phyloP scores from a whole-genome alignment of 2,888 invertebrate species.

The Xiphydria camelus region DNA sequence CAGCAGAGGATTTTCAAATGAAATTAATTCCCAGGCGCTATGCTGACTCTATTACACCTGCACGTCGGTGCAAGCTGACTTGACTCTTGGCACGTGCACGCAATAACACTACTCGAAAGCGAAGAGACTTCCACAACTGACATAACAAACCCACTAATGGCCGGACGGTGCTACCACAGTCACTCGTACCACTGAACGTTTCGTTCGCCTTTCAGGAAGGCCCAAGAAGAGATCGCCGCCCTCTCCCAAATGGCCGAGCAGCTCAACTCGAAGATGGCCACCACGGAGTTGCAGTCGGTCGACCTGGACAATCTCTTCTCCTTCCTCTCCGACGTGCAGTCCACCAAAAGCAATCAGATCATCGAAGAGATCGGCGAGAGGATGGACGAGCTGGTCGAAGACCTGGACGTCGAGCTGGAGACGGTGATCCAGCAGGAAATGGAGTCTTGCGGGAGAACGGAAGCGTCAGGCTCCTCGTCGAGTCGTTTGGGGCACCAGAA shows the following conservation, averaged over 20 bases:
- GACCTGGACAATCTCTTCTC: constrained; percentile 89
- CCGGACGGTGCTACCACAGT: no score
- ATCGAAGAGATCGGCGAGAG: constrained; percentile 84
- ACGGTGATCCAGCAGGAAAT: constrained; percentile 68
- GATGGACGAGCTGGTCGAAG: constrained; percentile 81
- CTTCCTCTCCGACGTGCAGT: constrained; percentile 79
- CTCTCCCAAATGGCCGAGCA: constrained; percentile 76
- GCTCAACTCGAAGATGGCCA: constrained; percentile 65
- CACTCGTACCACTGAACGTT: no score
- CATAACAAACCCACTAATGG: no score
- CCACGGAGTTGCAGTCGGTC: constrained; percentile 69
- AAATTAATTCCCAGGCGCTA: no score
- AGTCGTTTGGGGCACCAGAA: constrained; percentile 35
- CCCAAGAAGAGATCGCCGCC: constrained; percentile 71
- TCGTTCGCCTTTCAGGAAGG: constrained; percentile 68
- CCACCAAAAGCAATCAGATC: constrained; percentile 65
- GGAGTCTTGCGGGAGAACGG: constrained; percentile 45
- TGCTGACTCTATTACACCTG: no score
- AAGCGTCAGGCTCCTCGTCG: constrained; percentile 33
- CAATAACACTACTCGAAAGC: no score
- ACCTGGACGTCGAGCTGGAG: constrained; percentile 77
- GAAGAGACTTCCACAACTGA: no score
- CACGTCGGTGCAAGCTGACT: no score
- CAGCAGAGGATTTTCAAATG: no score
- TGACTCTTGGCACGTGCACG: no score